Conservation (phyloP, 2,113 vertebrate species). For the Laticauda laticaudata region DNA sequence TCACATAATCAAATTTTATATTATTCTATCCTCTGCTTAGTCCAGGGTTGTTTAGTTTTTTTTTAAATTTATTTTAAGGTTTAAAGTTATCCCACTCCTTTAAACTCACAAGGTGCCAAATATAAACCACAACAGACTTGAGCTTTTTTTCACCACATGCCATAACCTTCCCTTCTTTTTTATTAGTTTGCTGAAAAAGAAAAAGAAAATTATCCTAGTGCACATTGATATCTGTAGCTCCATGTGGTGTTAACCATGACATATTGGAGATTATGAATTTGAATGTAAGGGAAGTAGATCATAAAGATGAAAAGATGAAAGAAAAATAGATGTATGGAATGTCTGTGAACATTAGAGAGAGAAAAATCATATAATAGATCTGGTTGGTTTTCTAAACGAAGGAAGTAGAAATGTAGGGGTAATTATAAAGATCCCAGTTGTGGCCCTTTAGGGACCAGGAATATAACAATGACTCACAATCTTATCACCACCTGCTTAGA, state of each 20-base stretch:
- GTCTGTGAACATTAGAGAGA: neutral
- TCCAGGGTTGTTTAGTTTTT: neutral
- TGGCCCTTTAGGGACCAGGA: neutral
- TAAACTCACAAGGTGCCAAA: neutral
- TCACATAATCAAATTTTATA: neutral
- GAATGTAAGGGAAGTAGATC: neutral
- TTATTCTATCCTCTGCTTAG: neutral
- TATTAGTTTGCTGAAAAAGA: neutral
- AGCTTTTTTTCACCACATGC: neutral
- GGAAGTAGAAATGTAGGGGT: neutral
- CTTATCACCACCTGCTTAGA: neutral
- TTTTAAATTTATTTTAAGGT: neutral
- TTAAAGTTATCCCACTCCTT: neutral
- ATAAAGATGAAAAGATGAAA: neutral
- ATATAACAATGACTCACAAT: neutral
- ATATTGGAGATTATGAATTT: neutral
- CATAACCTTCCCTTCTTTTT: neutral
- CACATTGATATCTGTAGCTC: neutral
- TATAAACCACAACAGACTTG: neutral
- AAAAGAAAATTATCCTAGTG: neutral
- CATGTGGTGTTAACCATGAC: neutral
- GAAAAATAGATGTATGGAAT: neutral
- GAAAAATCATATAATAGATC: neutral
- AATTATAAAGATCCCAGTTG: neutral
- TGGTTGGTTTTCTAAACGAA: neutral